These are phyloP conservation scores for Notodonta ziczac DNA, from an alignment of 2,888 invertebrate species.

Conservation along the genomic window DNA sequence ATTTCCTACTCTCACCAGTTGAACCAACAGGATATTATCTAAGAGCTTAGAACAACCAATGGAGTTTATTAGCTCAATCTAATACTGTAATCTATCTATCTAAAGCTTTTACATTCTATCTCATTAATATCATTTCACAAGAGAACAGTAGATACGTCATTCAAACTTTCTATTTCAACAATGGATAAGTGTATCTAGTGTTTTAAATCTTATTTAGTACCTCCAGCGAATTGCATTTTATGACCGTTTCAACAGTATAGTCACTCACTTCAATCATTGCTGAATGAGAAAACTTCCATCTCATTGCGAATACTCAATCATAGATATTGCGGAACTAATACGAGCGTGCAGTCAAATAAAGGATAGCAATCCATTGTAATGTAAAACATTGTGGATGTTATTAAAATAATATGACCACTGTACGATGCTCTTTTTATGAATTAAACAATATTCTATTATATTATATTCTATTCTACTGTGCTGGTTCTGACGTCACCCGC, in stretches of 20 bases:
- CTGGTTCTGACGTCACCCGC: no score
- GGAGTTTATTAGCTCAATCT: background rate
- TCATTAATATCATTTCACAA: conserved; percentile 32
- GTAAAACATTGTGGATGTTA: no score
- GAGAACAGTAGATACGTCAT: background rate
- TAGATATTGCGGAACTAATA: conserved; percentile 2
- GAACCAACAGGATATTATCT: conserved; percentile 2
- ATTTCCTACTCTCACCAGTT: conserved; percentile 1
- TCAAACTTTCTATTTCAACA: conserved; percentile 2
- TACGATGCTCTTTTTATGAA: no score
- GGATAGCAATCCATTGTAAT: no score
- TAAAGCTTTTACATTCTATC: conserved; percentile 14
- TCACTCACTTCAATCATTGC: background rate
- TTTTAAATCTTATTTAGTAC: background rate
- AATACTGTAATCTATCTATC: background rate
- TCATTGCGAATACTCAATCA: background rate
- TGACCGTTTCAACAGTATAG: background rate
- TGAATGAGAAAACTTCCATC: conserved; percentile 2
- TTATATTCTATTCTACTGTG: no score
- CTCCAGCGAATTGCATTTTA: background rate
- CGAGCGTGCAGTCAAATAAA: background rate
- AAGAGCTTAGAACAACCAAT: conserved; percentile 2
- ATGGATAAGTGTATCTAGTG: background rate
- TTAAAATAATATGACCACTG: no score
- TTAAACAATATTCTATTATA: no score